These are phyloP conservation scores for Dascillus cervinus DNA, from an alignment of 2,888 invertebrate species.

Conservation along the genomic window DNA sequence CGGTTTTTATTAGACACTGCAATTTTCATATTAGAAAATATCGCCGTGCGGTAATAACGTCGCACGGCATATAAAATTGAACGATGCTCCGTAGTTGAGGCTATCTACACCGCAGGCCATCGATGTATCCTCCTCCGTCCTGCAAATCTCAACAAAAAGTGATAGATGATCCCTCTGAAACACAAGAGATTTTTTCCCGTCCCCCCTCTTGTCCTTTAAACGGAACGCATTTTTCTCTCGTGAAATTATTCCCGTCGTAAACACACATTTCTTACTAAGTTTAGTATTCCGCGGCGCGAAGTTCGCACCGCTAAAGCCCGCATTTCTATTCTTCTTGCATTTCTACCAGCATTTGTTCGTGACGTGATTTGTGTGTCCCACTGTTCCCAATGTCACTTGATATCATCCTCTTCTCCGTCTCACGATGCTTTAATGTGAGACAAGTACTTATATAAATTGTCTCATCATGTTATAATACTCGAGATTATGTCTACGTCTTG, in stretches of 20 bases:
- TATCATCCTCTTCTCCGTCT: slow-evolving; percentile 34
- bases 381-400: slow-evolving; percentile 37
- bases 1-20: too few relatives aligned
- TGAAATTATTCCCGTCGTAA: slow-evolving; percentile 38
- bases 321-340: slow-evolving; percentile 41
- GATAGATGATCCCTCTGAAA: slow-evolving; percentile 38
- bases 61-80: too few relatives aligned
- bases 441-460: slow-evolving; percentile 40
- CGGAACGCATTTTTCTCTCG: slow-evolving; percentile 36
- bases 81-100: slow-evolving; percentile 7
- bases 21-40: too few relatives aligned
- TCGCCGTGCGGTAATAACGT: too few relatives aligned
- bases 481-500: slow-evolving; percentile 35
- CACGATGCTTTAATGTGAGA: slow-evolving; percentile 36
- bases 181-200: slow-evolving; percentile 30
- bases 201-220: slow-evolving; percentile 27
- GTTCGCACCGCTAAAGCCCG: slow-evolving; percentile 36
- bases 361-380: slow-evolving; percentile 42
- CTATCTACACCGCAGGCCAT: slow-evolving; percentile 9
- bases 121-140: slow-evolving; percentile 18
- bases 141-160: slow-evolving; percentile 35
- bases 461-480: slow-evolving; percentile 36
- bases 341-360: slow-evolving; percentile 41
- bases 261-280: slow-evolving; percentile 39
- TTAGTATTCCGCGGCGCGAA: slow-evolving; percentile 37